Percentiles rank a stretch among this genome's conserved stretches.
Evolutionary conservation across 2,797 vertebrate species (phyloP).

Genomic region (Coregonus sp.): DNA sequence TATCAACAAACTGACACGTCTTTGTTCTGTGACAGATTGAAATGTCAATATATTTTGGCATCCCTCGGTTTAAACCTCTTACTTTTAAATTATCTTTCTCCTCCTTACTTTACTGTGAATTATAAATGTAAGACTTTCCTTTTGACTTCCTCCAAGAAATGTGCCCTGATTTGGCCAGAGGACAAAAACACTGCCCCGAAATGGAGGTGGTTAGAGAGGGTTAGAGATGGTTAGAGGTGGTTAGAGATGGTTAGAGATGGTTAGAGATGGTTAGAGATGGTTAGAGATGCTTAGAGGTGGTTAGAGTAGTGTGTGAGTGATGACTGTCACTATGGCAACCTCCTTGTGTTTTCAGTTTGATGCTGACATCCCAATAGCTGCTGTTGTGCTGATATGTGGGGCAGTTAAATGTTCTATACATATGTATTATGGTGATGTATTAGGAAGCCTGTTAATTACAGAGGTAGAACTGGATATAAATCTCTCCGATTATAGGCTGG

Average conservation of each 20-base stretch:
- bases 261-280: conserved; percentile 43
- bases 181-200: conserved; percentile 66
- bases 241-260: conserved; percentile 44
- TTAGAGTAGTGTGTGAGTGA: conserved; percentile 63
- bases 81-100: conserved; percentile 35
- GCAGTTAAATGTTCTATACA: conserved; percentile 67
- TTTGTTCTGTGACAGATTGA: background rate
- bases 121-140: conserved; percentile 31
- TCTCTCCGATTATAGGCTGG: conserved; percentile 74
- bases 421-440: conserved; percentile 71
- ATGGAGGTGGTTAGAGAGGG: conserved; percentile 4
- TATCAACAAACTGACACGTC: too few relatives aligned
- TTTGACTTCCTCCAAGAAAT: conserved; percentile 55
- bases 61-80: background rate
- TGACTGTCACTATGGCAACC: conserved; percentile 73
- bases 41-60: background rate
- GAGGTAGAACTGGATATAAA: conserved; percentile 68
- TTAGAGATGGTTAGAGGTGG: conserved; percentile 29
- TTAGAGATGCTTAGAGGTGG: conserved; percentile 46
- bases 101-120: conserved; percentile 47
- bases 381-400: conserved; percentile 69
- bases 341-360: conserved; percentile 68
- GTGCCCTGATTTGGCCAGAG: conserved; percentile 60
- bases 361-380: conserved; percentile 64
- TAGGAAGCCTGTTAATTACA: conserved; percentile 76